Evolutionary conservation across 2,888 invertebrate species (phyloP).

Genomic region (Aricia artaxerxes): DNA sequence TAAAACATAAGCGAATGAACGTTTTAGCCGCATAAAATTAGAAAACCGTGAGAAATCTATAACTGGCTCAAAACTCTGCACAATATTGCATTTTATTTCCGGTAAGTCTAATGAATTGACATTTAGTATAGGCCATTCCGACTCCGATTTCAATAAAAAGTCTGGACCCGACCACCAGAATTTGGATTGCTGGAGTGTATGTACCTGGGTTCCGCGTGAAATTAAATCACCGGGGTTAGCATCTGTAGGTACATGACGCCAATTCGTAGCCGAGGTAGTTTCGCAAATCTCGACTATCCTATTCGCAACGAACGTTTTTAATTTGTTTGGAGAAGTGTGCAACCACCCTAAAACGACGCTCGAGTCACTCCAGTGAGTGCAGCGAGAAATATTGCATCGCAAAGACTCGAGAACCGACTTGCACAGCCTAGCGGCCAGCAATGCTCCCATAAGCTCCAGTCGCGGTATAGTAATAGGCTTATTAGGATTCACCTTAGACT

Average conservation of each 20-base stretch:
- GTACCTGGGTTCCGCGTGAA: not conserved
- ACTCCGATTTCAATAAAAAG: not conserved
- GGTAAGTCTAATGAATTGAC: not conserved
- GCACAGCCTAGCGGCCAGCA: constrained; percentile 38
- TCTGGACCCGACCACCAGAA: constrained; percentile 23
- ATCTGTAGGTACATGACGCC: constrained; percentile 31
- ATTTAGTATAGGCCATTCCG: not conserved
- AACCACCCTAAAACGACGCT: constrained; percentile 32
- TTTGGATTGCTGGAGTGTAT: not conserved
- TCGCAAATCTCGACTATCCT: constrained; percentile 34
- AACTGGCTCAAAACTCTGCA: not conserved
- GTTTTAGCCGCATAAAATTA: constrained; percentile 30
- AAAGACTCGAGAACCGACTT: constrained; percentile 10
- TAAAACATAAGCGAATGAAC: constrained; percentile 29
- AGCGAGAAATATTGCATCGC: constrained; percentile 16
- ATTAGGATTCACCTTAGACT: constrained; percentile 46
- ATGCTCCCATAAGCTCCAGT: constrained; percentile 44
- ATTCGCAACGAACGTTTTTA: constrained; percentile 35
- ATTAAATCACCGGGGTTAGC: not conserved
- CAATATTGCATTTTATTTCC: not conserved
- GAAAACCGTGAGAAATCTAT: constrained; percentile 22
- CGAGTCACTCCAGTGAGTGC: constrained; percentile 14
- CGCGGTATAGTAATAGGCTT: constrained; percentile 47
- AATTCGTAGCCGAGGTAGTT: constrained; percentile 1
- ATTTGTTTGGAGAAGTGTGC: constrained; percentile 25